Base-by-base conservation (phyloP, 1,140 invertebrate species). In the Cyclina sinensis region DNA sequence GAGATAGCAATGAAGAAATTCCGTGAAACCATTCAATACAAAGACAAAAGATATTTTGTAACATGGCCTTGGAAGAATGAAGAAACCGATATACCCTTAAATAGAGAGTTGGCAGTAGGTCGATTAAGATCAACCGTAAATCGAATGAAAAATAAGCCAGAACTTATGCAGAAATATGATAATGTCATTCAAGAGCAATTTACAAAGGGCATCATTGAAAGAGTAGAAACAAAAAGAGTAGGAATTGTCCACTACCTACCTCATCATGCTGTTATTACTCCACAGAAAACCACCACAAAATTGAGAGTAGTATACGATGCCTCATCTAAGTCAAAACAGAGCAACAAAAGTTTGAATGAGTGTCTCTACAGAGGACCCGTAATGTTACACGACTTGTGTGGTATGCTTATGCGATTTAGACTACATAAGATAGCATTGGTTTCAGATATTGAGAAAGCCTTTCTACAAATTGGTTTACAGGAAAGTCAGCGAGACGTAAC, bases 401-500 rank as follows among this genome's bases (percentile, higher is more conserved):
- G n/a, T n/a, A n/a, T n/a, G n/a, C n/a, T n/a, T n/a, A n/a, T n/a
- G n/a, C n/a, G n/a, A n/a, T n/a, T n/a, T n/a, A n/a, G n/a, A n/a
- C n/a, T n/a, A n/a, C n/a, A n/a, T n/a, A n/a, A n/a, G n/a, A n/a
- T n/a, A n/a, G n/a, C n/a, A n/a, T n/a, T n/a, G n/a, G n/a, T n/a
- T n/a, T n/a, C n/a, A n/a, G n/a, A n/a, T n/a, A n/a, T n/a, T n/a
- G n/a, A n/a, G n/a, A n/a, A n/a, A n/a, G n/a, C n/a, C n/a, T n/a
- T n/a, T n/a, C n/a, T n/a, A 18, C 82, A 85, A 74, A 18, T 85
- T 21, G 82, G 32, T 14, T 54, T 82, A 21, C 46, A 74, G 46
- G 27, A 46, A 43, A 70, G 24, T 74, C 74, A 86, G 21, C 27
- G 81, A 43, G 81, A 89, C 73, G 81, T 62, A 0, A 89, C 88